A percentile compares a stretch with the other conserved stretches of the same genome.
These are phyloP conservation scores for Bombycilla garrulus DNA, from an alignment of 2,113 vertebrate species.

Conservation along the genomic window DNA sequence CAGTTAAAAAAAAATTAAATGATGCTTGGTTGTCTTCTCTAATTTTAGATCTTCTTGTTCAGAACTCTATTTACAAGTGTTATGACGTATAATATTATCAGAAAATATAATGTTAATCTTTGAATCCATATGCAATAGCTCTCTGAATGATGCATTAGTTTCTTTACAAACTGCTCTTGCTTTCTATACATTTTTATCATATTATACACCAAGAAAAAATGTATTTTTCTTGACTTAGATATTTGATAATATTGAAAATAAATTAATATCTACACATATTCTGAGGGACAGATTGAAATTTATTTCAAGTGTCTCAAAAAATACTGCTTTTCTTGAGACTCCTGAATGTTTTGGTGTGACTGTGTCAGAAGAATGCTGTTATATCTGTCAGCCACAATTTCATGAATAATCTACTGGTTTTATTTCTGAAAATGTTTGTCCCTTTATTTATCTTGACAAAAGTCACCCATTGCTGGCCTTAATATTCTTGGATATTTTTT, in stretches of 20 bases:
- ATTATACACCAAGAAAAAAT: background rate
- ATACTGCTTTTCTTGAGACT: background rate
- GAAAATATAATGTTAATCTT: background rate
- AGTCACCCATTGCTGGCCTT: background rate
- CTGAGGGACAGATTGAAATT: background rate
- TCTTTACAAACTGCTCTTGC: background rate
- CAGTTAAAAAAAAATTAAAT: background rate
- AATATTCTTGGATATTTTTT: background rate
- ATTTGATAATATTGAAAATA: background rate
- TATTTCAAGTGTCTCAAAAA: background rate
- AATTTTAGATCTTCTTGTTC: background rate
- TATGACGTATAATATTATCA: background rate
- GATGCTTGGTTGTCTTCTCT: background rate
- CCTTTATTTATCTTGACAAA: background rate
- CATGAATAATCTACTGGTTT: background rate
- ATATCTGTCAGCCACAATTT: background rate
- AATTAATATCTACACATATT: background rate
- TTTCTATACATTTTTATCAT: background rate
- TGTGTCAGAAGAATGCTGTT: background rate
- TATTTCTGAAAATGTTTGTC: background rate
- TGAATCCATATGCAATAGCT: background rate
- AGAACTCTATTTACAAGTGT: background rate
- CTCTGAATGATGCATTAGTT: background rate
- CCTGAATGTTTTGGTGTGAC: background rate
- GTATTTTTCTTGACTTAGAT: background rate